Percentiles rank a stretch among this genome's conserved stretches.
Conservation (phyloP, 2,797 vertebrate genomes). For the Pachyuromys duprasi region DNA sequence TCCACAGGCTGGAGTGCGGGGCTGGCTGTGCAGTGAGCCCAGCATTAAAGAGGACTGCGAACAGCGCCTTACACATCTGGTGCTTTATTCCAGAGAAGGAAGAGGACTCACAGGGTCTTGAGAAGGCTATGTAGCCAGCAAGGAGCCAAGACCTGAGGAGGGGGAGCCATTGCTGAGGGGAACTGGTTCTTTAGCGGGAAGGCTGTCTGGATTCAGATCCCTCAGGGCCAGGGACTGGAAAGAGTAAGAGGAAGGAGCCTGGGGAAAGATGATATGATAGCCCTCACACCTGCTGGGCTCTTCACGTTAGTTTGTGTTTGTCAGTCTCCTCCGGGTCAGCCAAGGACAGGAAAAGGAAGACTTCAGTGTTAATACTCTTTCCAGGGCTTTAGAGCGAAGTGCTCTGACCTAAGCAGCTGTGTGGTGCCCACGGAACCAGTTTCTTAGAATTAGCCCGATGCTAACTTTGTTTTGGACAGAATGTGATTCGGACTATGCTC, state of each 20-base stretch:
- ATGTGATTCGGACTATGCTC: neutral
- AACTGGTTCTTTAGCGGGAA: neutral
- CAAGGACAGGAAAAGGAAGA: slow-evolving; percentile 33
- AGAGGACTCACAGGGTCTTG: neutral
- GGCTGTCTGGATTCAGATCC: neutral
- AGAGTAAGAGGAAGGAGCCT: neutral
- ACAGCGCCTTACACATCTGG: neutral
- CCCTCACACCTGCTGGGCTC: neutral
- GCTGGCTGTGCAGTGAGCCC: neutral
- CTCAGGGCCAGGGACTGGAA: neutral
- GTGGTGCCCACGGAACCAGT: neutral
- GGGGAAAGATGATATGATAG: neutral
- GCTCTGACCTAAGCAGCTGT: neutral
- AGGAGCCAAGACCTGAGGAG: neutral
- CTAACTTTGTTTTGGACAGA: neutral
- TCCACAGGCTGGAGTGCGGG: neutral
- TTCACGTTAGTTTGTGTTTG: neutral
- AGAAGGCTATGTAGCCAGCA: neutral
- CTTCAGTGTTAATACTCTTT: neutral
- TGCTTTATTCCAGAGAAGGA: neutral
- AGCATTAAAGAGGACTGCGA: neutral
- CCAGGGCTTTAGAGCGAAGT: neutral
- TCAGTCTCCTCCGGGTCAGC: neutral
- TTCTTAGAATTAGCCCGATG: neutral
- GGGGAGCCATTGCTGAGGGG: neutral